A percentile compares a stretch with the other conserved stretches of the same genome.
Evolutionary conservation across 2,888 invertebrate species (phyloP).

Genomic region (Drosophila ustulata): DNA sequence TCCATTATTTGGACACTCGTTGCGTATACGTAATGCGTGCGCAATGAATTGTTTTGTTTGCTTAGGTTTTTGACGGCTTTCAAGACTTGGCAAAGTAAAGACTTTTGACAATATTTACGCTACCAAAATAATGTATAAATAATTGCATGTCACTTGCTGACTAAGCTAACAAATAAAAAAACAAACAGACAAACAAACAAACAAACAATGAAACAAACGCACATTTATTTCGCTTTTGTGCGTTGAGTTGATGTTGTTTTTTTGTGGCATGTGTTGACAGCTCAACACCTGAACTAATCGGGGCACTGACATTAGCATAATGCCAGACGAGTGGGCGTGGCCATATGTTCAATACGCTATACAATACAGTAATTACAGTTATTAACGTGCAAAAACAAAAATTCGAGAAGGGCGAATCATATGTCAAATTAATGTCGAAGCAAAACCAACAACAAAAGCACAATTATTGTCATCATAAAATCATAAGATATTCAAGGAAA

Average conservation of each 20-base stretch:
- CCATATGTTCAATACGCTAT: slow-evolving; percentile 19
- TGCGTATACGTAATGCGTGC: slow-evolving; percentile 44
- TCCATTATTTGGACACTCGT: slow-evolving; percentile 23
- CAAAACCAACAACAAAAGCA: slow-evolving; percentile 11
- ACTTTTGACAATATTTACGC: slow-evolving; percentile 65
- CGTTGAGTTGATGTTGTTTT: slow-evolving; percentile 6
- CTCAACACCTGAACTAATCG: slow-evolving; percentile 62
- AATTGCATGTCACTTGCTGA: slow-evolving; percentile 70
- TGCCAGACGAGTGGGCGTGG: slow-evolving; percentile 38
- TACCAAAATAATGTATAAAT: slow-evolving; percentile 69
- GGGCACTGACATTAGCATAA: slow-evolving; percentile 60
- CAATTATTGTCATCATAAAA: slow-evolving; percentile 28
- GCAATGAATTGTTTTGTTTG: slow-evolving; percentile 39
- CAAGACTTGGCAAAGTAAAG: slow-evolving; percentile 28
- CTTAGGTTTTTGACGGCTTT: slow-evolving; percentile 33
- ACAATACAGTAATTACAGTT: slow-evolving; percentile 48
- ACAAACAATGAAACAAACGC: slow-evolving; percentile 29
- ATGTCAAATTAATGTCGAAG: slow-evolving; percentile 14
- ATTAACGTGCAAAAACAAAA: slow-evolving; percentile 18
- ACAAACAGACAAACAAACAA: slow-evolving; percentile 17
- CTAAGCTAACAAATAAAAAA: slow-evolving; percentile 34
- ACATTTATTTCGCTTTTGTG: slow-evolving; percentile 31
- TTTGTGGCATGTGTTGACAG: slow-evolving; percentile 52
- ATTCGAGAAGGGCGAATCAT: slow-evolving; percentile 6
- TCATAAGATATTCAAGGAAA: slow-evolving; percentile 15